Evolutionary conservation across 2,888 invertebrate genomes (phyloP), one percentile per base, ranked within the genome.

Genomic region (Smittia sp.): DNA sequence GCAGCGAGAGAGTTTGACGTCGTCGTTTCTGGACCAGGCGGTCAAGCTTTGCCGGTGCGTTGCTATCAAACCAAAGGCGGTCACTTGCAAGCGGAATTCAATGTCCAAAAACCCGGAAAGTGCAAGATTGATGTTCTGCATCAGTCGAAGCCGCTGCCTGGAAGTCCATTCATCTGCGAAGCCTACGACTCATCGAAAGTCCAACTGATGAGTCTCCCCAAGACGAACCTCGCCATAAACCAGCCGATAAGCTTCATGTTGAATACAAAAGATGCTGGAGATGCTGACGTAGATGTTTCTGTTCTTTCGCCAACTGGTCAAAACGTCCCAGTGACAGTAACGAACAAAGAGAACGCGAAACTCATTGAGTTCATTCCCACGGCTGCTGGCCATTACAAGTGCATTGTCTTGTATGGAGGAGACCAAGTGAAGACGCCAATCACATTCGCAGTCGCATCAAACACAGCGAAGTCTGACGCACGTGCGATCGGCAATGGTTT

Each of bases 11-110:
- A 95, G 80, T 95, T 96, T 79, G 96, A 96, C 81, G 95, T 96
- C 0, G 92, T 96, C 0, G 91, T 93, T 1, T 92, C 92, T 0
- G 92, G 92, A 0, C 92, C 91, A 0, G 89, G 90, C 6, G 88
- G 91, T 0, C 86, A 89, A 76, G 92, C 93, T 0, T 85, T 96
- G 54, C 94, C 95, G 0, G 94, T 98, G 1, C 81, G 96, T 74
- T 97, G 98, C 80, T 96, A 96, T 81, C 96, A 96, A 80, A 98
- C 98, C 75, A 94, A 97, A 79, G 96, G 97, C 75, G 98, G 98
- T 1, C 91, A 96, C 79, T 85, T 97, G 74, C 90, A 96, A 80
- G 98, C 98, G 0, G 98, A 99, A 82, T 99, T 93, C 82, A 91
- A 91, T 15, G 90, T 93, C 32, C 89, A 90, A 74, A 90, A 90